Base-by-base conservation (phyloP, 2,797 vertebrate genomes). In the Pygocentrus nattereri region DNA sequence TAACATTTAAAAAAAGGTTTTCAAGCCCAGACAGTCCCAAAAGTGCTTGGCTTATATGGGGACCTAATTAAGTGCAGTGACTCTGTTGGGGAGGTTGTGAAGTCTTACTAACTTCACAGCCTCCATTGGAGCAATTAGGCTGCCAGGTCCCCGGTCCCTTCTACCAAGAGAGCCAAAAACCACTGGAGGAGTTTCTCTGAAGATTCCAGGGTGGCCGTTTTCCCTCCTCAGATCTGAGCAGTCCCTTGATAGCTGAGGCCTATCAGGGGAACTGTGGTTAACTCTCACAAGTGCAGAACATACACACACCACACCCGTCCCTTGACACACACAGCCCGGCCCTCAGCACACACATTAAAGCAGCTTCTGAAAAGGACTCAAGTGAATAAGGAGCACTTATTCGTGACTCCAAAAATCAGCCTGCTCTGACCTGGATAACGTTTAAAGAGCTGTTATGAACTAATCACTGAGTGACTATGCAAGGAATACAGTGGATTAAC, bases 201-300 rank as follows among this genome's bases (percentile, higher is more conserved):
- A 78, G 76, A 78, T 64, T 88, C 30, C 76, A 85, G 81, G 80
- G 84, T 87, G 84, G 85, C 76, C 83, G 1, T 67, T 65, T 69
- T 76, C 74, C 58, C 59, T 47, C 69, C 71, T 65, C 34, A 52
- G 38, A 74, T 50, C 74, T 62, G 15, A 49, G 52, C 30, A 44
- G 31, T 54, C 68, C 74, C 78, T 19, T 62, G 50, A 68, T 81
- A 74, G 50, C 59, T 78, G 79, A 77, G 73, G 73, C 38, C 65
- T 79, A 11, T 79, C 52, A 47, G 74, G 67, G 54, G 38, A 73
- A 27, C 34, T 76, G 81, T 72, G 75, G 81, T 85, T 83, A 67
- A 77, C 64, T 84, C 30, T 83, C 38, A 56, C 77, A 78, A 82
- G 77, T 79, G 61, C 68, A 69, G 31, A 31, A 12, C 50, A 58